phyloP scores from a whole-genome alignment of 64 coral and sea anemone species.

The Dendronephthya gigantea region DNA sequence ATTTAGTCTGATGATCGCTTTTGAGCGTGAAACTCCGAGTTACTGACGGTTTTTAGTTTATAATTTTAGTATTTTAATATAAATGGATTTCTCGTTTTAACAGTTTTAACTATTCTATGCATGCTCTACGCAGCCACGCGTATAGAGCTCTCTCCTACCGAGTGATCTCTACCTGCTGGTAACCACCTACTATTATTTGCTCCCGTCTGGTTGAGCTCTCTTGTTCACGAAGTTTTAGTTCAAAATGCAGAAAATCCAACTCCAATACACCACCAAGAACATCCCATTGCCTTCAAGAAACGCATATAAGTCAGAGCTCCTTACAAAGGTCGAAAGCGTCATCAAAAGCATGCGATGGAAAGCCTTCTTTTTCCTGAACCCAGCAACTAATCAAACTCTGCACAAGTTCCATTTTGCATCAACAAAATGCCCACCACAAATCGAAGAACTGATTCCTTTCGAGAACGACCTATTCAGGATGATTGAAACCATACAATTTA shows the following conservation, averaged over 20 bases:
- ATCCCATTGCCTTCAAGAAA: not conserved
- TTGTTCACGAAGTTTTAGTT: not conserved
- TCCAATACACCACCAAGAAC: not conserved
- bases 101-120: too few species aligned
- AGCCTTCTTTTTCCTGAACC: not conserved
- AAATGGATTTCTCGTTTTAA: too few species aligned
- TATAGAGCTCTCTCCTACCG: too few species aligned
- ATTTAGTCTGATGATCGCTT: too few species aligned
- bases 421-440: not conserved
- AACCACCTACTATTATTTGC: too few species aligned
- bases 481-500: not conserved
- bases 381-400: not conserved
- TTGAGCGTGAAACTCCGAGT: too few species aligned
- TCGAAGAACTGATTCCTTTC: not conserved
- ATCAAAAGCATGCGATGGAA: not conserved
- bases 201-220: conserved; percentile 2
- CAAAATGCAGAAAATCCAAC: not conserved
- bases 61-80: too few species aligned
- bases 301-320: not conserved
- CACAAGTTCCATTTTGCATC: not conserved
- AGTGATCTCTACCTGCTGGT: too few species aligned
- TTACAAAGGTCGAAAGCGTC: not conserved
- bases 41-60: too few species aligned
- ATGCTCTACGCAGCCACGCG: too few species aligned
- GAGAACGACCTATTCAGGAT: not conserved